Conservation (phyloP, 2,888 invertebrate species). For the Villa cingulata region DNA sequence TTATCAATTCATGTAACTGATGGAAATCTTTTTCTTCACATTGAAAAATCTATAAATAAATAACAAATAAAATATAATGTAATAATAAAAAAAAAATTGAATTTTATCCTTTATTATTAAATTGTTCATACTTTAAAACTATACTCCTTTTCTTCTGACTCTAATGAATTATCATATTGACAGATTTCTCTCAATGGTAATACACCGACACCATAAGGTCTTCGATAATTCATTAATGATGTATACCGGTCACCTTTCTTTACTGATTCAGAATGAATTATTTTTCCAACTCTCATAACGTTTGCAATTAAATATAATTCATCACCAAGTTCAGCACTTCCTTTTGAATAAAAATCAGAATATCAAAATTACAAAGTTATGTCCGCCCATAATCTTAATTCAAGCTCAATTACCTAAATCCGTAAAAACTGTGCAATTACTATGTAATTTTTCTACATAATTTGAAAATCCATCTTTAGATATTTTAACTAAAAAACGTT, state of each 20-base stretch:
- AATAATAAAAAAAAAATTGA: background rate
- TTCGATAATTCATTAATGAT: slow-evolving; percentile 40
- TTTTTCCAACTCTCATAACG: slow-evolving; percentile 77
- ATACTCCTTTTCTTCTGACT: slow-evolving; percentile 57
- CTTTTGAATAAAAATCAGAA: slow-evolving; percentile 27
- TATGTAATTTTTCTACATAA: slow-evolving; percentile 74
- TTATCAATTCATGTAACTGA: slow-evolving; percentile 77
- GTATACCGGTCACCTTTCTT: slow-evolving; percentile 30
- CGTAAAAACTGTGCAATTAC: slow-evolving; percentile 80
- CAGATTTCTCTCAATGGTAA: slow-evolving; percentile 57
- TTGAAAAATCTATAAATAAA: slow-evolving; percentile 51
- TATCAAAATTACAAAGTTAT: too few relatives aligned
- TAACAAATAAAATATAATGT: background rate
- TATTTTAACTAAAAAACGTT: slow-evolving; percentile 77
- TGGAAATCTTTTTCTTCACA: slow-evolving; percentile 84
- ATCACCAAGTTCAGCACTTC: slow-evolving; percentile 67
- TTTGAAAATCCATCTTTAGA: slow-evolving; percentile 83
- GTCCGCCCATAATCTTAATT: too few relatives aligned
- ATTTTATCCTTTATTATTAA: too few relatives aligned
- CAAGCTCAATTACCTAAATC: slow-evolving; percentile 38
- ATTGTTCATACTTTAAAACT: slow-evolving; percentile 47
- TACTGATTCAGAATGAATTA: slow-evolving; percentile 43
- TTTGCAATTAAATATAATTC: slow-evolving; percentile 83
- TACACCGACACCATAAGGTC: slow-evolving; percentile 81
- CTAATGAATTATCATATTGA: slow-evolving; percentile 38